A percentile compares a stretch with the other conserved stretches of the same genome.
These are phyloP conservation scores for Pollicipes pollicipes DNA, from an alignment of 1,140 invertebrate species.

Conservation along the genomic window DNA sequence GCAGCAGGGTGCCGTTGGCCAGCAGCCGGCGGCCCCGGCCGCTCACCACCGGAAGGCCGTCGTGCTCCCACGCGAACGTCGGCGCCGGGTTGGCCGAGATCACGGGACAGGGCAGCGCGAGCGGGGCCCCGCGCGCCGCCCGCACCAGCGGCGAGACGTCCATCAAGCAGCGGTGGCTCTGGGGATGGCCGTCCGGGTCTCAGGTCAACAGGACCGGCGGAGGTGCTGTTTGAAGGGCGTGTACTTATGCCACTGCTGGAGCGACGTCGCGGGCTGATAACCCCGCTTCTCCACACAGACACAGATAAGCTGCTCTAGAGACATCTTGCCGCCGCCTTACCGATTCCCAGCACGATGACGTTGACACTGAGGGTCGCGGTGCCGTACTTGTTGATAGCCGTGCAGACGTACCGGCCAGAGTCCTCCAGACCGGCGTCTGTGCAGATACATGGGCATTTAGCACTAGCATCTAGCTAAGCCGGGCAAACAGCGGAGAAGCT, in stretches of 20 bases:
- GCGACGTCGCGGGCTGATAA: too few relatives aligned
- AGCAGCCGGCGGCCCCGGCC: not conserved
- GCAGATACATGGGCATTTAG: too few relatives aligned
- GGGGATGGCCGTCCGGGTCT: too few relatives aligned
- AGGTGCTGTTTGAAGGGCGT: too few relatives aligned
- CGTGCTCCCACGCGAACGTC: slow-evolving; percentile 8
- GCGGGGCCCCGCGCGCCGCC: slow-evolving; percentile 7
- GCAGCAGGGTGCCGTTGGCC: slow-evolving; percentile 27
- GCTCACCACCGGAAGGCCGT: slow-evolving; percentile 10
- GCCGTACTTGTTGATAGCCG: slow-evolving; percentile 29
- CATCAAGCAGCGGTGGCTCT: slow-evolving; percentile 15
- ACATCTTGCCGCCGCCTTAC: too few relatives aligned
- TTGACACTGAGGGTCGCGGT: slow-evolving; percentile 21
- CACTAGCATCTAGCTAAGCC: too few relatives aligned
- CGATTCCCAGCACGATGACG: slow-evolving; percentile 28
- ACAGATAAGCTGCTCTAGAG: too few relatives aligned
- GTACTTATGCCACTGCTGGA: too few relatives aligned
- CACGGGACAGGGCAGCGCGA: slow-evolving; percentile 14
- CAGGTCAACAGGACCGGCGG: too few relatives aligned
- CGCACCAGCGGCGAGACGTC: slow-evolving; percentile 10
- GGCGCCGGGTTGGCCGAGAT: slow-evolving; percentile 15
- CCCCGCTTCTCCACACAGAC: too few relatives aligned
- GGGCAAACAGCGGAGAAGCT: too few relatives aligned
- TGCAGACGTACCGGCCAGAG: slow-evolving; percentile 20
- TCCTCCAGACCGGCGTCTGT: slow-evolving; percentile 18